Evolutionary conservation across 2,888 invertebrate genomes (phyloP).

Genomic region (Eulithis prunata): DNA sequence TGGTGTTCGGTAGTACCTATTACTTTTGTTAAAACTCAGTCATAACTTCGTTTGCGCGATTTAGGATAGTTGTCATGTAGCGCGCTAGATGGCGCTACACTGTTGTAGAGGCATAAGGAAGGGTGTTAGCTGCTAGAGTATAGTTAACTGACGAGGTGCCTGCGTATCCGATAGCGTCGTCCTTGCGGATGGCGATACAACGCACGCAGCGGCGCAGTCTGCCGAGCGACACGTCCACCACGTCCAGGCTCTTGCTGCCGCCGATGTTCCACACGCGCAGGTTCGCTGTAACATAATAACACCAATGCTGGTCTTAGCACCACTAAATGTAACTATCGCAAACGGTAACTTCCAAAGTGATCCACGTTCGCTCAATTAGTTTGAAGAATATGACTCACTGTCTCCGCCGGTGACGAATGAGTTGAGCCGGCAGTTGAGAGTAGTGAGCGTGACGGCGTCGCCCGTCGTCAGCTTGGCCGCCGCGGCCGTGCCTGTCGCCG

Average conservation of each 20-base stretch:
- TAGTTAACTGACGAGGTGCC: conserved; percentile 90
- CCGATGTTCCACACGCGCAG: conserved; percentile 91
- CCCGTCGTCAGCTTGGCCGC: conserved; percentile 89
- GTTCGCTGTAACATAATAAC: conserved; percentile 71
- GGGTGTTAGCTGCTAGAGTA: no score
- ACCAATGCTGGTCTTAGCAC: no score
- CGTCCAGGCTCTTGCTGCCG: conserved; percentile 87
- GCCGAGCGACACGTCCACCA: conserved; percentile 90
- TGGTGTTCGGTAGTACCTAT: no score
- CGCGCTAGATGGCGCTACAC: no score
- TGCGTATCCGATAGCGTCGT: conserved; percentile 91
- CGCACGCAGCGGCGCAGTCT: conserved; percentile 91
- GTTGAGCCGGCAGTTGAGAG: conserved; percentile 79
- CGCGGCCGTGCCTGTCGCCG: conserved; percentile 85
- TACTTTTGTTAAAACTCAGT: no score
- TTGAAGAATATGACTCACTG: conserved; percentile 33
- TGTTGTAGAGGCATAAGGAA: no score
- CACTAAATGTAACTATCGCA: no score
- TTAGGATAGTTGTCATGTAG: no score
- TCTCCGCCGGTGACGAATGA: conserved; percentile 19
- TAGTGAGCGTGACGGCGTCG: conserved; percentile 84
- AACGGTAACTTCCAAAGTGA: no score
- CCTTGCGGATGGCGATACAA: conserved; percentile 88
- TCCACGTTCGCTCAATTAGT: no score
- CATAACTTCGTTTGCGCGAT: no score